Conservation (phyloP, 2,797 vertebrate genomes). For the Pelochelys cantorii region DNA sequence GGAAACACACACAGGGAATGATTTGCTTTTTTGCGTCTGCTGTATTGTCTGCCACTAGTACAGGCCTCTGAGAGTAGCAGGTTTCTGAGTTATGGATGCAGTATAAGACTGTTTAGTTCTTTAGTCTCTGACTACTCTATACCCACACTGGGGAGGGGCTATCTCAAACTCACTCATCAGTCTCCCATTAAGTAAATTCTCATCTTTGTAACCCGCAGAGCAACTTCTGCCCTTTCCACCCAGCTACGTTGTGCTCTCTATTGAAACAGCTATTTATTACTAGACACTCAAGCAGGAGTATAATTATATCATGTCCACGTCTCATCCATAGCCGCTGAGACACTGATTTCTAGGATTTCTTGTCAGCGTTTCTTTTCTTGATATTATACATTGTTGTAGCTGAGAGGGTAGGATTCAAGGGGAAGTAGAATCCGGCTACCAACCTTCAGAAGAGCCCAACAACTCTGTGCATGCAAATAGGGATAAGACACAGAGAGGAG, state of each 20-base stretch:
- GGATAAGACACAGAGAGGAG: neutral
- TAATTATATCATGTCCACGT: neutral
- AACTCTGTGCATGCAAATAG: neutral
- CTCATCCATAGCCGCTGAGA: neutral
- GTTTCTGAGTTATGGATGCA: neutral
- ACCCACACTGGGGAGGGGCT: fast-evolving
- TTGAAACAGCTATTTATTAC: neutral
- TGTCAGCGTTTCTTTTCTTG: neutral
- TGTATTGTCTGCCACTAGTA: neutral
- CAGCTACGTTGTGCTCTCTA: neutral
- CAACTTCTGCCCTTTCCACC: neutral
- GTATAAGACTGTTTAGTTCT: neutral
- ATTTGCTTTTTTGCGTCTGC: neutral
- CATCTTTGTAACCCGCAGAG: neutral
- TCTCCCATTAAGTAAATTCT: neutral
- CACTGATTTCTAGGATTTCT: neutral
- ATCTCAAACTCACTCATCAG: neutral
- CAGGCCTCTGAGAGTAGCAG: neutral
- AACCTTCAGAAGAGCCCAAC: neutral
- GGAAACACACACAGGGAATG: neutral
- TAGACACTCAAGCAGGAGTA: neutral
- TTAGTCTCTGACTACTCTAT: neutral
- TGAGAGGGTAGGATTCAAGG: fast-evolving
- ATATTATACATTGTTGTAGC: neutral
- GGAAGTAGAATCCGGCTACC: neutral